Evolutionary conservation across 2,888 invertebrate species (phyloP), one percentile per base, ranked within the genome.

Genomic region (Chrysolina oricalcia): DNA sequence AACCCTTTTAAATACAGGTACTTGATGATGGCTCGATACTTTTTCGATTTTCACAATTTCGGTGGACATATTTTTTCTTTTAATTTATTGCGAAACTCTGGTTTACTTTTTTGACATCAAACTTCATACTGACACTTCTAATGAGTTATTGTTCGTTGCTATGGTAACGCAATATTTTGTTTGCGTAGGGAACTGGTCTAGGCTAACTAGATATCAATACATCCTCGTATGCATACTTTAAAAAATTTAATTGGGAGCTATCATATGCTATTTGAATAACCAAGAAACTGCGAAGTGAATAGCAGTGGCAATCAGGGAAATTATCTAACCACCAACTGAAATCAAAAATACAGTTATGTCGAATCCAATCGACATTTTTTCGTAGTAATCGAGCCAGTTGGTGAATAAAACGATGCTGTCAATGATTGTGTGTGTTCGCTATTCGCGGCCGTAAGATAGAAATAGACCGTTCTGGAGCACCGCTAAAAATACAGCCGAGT

Each of bases 401-500:
- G 73, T 41, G 73, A 59, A 59, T 59, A 59, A 59, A 74, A 74
- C 74, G 76, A 67, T 56, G 74, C 63, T 76, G 74, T 78, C 76
- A 72, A 74, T 74, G 78, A 74, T 74, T 73, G 72, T 59, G 62
- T 69, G 71, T 50, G 70, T 67, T 48, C 70, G 66, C 66, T 59
- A 68, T 68, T 73, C 72, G 75, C 69, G 75, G 78, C 62, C 75
- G 59, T n/a, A 59, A 63, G 82, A 80, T 86, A 83, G 85, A 87
- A 87, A 87, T 87, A 87, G 87, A 78, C 82, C 80, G 68, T 68
- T 84, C 83, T 84, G 84, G 87, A 86, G 78, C 84, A 85, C 84
- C 81, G 84, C 87, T 87, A 87, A 87, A 87, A 87, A 87, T 87
- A 87, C 82, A 77, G 77, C 75, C 77, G 79, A 78, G 80, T 81